These are phyloP conservation scores for Pomatostomus ruficeps DNA, from an alignment of 2,113 vertebrate species.

Conservation along the genomic window DNA sequence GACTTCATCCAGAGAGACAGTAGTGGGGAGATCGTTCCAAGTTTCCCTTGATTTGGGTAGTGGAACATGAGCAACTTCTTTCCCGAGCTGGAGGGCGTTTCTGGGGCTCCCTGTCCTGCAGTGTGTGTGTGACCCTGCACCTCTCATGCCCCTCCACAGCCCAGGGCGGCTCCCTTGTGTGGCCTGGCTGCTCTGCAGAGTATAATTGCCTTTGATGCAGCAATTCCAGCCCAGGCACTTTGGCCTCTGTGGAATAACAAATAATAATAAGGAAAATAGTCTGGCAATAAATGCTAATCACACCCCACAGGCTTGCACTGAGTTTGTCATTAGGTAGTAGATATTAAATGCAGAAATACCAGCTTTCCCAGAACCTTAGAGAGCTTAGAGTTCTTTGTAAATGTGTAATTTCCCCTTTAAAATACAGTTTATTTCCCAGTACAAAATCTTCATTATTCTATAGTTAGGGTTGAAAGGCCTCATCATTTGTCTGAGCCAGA, in stretches of 20 bases:
- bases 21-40: background rate
- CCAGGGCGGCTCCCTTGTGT: background rate
- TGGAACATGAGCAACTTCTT: background rate
- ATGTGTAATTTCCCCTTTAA: background rate
- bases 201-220: background rate
- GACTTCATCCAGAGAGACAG: background rate
- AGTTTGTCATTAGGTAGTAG: background rate
- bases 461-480: background rate
- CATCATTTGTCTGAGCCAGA: background rate
- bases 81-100: background rate
- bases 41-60: background rate
- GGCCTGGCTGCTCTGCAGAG: background rate
- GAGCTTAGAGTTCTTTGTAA: background rate
- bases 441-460: background rate
- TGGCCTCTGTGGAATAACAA: background rate
- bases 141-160: rapidly evolving
- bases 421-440: background rate
- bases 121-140: rapidly evolving
- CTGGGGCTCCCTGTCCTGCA: background rate
- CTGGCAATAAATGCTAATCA: background rate
- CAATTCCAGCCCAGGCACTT: background rate
- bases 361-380: background rate
- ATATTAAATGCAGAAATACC: background rate
- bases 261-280: background rate
- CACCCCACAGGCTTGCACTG: background rate